Conservation (phyloP, 2,113 vertebrate genomes). For the Chaetodon trifascialis region DNA sequence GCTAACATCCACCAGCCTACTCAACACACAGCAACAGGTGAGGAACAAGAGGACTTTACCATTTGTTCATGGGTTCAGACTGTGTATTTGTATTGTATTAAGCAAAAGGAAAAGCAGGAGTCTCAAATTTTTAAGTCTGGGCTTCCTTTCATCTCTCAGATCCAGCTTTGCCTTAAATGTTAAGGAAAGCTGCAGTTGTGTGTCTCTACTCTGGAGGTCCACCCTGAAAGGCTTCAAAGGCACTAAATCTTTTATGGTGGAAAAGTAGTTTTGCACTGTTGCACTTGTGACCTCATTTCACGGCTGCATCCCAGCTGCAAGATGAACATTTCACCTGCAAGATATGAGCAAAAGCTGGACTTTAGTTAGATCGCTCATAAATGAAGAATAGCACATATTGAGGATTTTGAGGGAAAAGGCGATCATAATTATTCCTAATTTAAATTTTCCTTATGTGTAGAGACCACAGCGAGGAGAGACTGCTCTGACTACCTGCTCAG, state of each 20-base stretch:
- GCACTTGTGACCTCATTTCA: constrained; percentile 56
- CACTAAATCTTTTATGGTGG: constrained; percentile 39
- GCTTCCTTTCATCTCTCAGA: neutral
- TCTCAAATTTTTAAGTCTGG: neutral
- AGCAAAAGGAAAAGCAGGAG: neutral
- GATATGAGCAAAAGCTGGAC: neutral
- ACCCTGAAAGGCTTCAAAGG: constrained; percentile 13
- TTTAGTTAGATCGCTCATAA: neutral
- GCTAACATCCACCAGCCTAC: neutral
- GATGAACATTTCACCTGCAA: constrained; percentile 27
- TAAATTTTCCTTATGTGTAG: constrained; percentile 25
- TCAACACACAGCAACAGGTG: neutral
- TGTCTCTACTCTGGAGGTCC: constrained; percentile 23
- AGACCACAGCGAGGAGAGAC: constrained; percentile 81
- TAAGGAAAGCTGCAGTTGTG: too few species aligned
- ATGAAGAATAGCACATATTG: neutral
- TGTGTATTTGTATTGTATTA: neutral
- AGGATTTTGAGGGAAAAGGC: neutral
- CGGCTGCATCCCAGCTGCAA: constrained; percentile 27
- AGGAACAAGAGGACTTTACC: neutral
- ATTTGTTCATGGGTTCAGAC: neutral
- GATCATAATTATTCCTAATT: neutral
- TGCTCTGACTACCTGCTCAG: constrained; percentile 89
- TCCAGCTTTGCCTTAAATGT: too few species aligned
- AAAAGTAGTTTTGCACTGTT: constrained; percentile 38